Base-by-base conservation (phyloP, 1,140 invertebrate species). In the Bradynema listronoti region DNA sequence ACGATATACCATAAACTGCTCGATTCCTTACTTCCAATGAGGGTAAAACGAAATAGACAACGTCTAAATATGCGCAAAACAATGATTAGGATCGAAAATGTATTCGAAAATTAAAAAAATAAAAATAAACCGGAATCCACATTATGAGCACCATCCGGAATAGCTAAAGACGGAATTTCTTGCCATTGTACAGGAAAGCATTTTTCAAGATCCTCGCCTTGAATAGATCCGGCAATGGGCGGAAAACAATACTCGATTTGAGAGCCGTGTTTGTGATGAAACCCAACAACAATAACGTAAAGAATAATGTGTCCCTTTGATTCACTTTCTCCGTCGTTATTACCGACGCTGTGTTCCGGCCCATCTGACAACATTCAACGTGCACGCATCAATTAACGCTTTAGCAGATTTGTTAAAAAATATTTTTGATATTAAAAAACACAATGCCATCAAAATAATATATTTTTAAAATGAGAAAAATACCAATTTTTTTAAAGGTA, bases 111-210 rank as follows among this genome's bases (percentile, higher is more conserved):
- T 43, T 41, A 64, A 64, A 42, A 7, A 29, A 58, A 57, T 55
- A 60, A 57, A 82, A 32, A 57, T 55, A 60, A 57, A 82, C 82
- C 82, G 78, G 91, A 86, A 57, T 88, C 84, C 80, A 87, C 95
- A 82, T 98, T 97, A 76, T 98, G 94, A 25, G 92, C 92, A 47
- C 93, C 93, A 85, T 98, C 94, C 24, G 93, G 93, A 60, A 97
- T 81, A 0, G 91, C 91, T 24, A 97, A 78, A 0, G 91, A 91
- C 45, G 94, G 91, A 30, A 98, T 82, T 80, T 96, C 90, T 72
- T 90, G 88, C 94, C 94, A 98, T 56, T 86, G 86, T 32, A 86
- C 79, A 5, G 92, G 81, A 11, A 79, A 54, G 30, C 79, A 78
- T 58, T 77, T 61, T 62, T 79, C 80, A 24, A 81, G 79, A 24